These are phyloP conservation scores for Seira musarum DNA, from an alignment of 2,888 invertebrate species.

Conservation along the genomic window DNA sequence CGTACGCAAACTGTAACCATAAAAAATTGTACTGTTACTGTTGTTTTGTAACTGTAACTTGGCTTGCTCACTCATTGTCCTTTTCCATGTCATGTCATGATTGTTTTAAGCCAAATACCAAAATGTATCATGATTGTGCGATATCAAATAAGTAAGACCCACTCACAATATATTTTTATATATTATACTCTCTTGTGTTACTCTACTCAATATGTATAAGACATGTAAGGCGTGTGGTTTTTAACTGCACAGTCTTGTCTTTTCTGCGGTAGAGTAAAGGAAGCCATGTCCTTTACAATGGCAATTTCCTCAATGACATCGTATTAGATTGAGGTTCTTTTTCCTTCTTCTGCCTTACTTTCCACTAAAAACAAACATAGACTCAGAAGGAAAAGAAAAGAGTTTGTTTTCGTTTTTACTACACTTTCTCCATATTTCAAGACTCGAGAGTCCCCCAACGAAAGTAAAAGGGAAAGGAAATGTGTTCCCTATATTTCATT, in stretches of 20 bases:
- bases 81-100: too few relatives aligned
- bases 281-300: slow-evolving; percentile 27
- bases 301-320: slow-evolving; percentile 38
- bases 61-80: too few relatives aligned
- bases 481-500: background rate
- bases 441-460: slow-evolving; percentile 43
- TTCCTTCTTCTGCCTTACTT: background rate
- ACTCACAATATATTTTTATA: too few relatives aligned
- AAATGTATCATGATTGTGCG: too few relatives aligned
- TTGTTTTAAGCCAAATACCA: too few relatives aligned
- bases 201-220: too few relatives aligned
- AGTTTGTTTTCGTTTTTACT: slow-evolving; percentile 27
- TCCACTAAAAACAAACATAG: too few relatives aligned
- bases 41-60: too few relatives aligned
- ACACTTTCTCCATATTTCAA: background rate
- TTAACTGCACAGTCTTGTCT: background rate
- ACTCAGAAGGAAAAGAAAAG: too few relatives aligned
- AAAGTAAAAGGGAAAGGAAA: slow-evolving; percentile 42
- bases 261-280: background rate
- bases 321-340: slow-evolving; percentile 36
- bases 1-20: background rate
- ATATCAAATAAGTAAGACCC: too few relatives aligned
- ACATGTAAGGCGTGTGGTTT: background rate
- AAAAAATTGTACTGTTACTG: background rate
- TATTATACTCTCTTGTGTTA: too few relatives aligned